These are phyloP conservation scores for Perdita meconis DNA, from an alignment of 2,888 invertebrate genomes.

Conservation along the genomic window DNA sequence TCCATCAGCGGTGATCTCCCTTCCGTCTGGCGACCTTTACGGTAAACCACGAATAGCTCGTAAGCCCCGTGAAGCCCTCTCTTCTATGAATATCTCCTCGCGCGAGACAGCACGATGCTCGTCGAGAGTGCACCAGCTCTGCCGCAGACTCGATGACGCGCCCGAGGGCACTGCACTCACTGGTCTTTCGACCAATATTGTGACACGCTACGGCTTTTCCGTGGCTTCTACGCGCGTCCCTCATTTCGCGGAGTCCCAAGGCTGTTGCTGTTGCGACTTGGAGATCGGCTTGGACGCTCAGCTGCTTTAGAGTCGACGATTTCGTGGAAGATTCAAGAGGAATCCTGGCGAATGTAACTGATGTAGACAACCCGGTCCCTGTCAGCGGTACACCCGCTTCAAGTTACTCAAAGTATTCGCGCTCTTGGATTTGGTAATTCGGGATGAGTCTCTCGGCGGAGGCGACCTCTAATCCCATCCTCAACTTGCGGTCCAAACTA, in stretches of 20 bases:
- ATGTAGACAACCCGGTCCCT: not conserved
- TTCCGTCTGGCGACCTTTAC: conserved; percentile 72
- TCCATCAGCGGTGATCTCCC: conserved; percentile 53
- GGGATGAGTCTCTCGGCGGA: not conserved
- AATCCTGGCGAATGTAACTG: not conserved
- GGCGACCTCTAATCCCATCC: not conserved
- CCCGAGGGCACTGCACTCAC: conserved; percentile 76
- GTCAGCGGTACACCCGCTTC: not conserved
- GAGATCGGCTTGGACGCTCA: not conserved
- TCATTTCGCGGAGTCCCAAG: conserved; percentile 10
- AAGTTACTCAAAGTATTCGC: not conserved
- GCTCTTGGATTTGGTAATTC: not conserved
- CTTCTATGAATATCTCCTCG: conserved; percentile 82
- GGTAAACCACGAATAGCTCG: conserved; percentile 82
- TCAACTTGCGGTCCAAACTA: not conserved
- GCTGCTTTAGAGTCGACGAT: not conserved
- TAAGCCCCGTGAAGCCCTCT: conserved; percentile 77
- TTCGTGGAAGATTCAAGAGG: not conserved
- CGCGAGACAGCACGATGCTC: conserved; percentile 63
- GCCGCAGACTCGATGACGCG: conserved; percentile 63
- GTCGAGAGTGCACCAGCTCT: conserved; percentile 46
- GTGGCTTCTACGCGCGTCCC: conserved; percentile 11
- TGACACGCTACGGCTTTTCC: conserved; percentile 45
- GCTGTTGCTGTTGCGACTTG: conserved; percentile 9
- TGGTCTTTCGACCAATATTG: conserved; percentile 50